Percentiles rank a stretch among this genome's conserved stretches.
Conservation (phyloP, 1,140 invertebrate species). For the Drosophila ercepeae region DNA sequence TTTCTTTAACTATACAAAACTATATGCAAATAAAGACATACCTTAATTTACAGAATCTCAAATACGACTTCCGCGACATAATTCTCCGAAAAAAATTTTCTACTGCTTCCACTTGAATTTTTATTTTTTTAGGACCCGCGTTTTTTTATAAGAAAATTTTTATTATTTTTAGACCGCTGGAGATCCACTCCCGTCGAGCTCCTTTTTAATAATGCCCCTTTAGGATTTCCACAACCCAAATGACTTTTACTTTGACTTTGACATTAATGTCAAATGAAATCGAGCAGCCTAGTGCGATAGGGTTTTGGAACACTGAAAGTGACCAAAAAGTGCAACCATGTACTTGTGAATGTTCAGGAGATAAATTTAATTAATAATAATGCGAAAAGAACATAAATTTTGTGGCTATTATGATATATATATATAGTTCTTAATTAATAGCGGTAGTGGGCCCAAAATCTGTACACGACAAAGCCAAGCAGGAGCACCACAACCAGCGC, state of each 20-base stretch:
- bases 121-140: background rate
- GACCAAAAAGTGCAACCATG: background rate
- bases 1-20: no score
- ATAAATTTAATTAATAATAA: slow-evolving; percentile 27
- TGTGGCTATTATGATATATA: background rate
- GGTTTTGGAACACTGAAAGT: background rate
- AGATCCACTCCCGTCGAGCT: slow-evolving; percentile 4
- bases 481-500: slow-evolving; percentile 36
- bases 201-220: background rate
- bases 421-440: slow-evolving; percentile 17
- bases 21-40: no score
- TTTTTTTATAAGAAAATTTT: background rate
- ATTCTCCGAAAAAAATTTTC: background rate
- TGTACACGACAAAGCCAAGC: slow-evolving; percentile 36
- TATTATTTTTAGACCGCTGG: background rate
- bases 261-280: slow-evolving; percentile 20
- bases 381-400: slow-evolving; percentile 23
- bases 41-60: no score
- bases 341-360: background rate
- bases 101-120: background rate
- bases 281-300: slow-evolving; percentile 1
- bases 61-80: no score
- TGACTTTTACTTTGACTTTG: background rate
- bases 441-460: slow-evolving; percentile 36
- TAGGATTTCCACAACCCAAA: background rate